phyloP scores from a whole-genome alignment of 2,888 invertebrate genomes.

The Agapetus fuscipes region DNA sequence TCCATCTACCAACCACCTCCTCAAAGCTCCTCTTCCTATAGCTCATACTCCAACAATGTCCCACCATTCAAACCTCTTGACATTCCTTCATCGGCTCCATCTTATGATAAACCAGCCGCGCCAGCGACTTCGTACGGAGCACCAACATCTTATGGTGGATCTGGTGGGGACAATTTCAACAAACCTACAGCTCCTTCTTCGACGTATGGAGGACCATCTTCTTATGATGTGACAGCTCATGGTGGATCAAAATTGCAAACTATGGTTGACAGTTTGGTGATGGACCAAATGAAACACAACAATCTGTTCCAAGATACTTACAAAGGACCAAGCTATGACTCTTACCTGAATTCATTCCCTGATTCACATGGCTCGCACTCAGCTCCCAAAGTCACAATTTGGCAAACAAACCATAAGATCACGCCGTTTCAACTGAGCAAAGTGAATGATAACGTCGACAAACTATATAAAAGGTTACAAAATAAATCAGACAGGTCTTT shows the following conservation, averaged over 20 bases:
- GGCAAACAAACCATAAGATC: not conserved
- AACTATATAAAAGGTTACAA: not conserved
- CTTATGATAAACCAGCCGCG: not conserved
- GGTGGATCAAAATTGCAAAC: conserved; percentile 6
- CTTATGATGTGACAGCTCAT: conserved; percentile 1
- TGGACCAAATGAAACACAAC: conserved; percentile 4
- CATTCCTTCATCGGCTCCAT: conserved; percentile 1
- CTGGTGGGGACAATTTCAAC: not conserved
- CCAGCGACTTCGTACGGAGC: conserved; percentile 14
- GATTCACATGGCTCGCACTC: conserved; percentile 4
- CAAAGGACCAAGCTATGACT: conserved; percentile 8
- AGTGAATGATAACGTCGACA: conserved; percentile 14
- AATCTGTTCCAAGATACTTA: no score
- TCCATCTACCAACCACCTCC: conserved; percentile 31
- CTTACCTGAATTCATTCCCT: conserved; percentile 12
- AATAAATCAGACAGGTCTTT: not conserved
- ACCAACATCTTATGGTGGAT: conserved; percentile 5
- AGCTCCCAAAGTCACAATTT: not conserved
- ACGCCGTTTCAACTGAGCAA: conserved; percentile 13
- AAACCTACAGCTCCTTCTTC: conserved; percentile 2
- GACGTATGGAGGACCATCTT: conserved; percentile 12
- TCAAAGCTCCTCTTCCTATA: conserved; percentile 26
- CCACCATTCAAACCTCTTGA: conserved; percentile 17
- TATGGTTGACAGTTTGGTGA: conserved; percentile 17
- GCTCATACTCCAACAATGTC: conserved; percentile 24